These are phyloP conservation scores for Lethrus apterus DNA, from an alignment of 1,140 invertebrate genomes.

Conservation along the genomic window DNA sequence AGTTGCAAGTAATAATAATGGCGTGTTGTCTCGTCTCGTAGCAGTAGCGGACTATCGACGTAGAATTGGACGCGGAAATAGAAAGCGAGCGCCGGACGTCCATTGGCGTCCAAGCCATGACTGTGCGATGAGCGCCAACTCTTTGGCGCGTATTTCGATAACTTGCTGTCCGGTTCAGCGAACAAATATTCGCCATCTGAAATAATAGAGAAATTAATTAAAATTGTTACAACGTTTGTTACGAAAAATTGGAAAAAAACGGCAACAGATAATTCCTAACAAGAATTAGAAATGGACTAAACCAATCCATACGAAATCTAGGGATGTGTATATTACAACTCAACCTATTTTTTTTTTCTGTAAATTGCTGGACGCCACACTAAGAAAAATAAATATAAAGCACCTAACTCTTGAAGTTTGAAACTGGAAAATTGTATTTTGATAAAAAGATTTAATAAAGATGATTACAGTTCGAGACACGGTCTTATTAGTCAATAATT, in stretches of 20 bases:
- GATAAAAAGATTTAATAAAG: no score
- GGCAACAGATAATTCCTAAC: background rate
- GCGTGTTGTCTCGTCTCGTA: conserved; percentile 82
- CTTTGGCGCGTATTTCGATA: conserved; percentile 93
- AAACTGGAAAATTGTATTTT: no score
- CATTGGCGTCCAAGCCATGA: conserved; percentile 83
- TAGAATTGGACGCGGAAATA: conserved; percentile 93
- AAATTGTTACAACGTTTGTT: no score
- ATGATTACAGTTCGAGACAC: no score
- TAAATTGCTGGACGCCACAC: no score
- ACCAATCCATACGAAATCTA: no score
- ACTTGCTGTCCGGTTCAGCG: conserved; percentile 85
- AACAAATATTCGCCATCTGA: conserved; percentile 92
- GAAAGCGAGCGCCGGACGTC: conserved; percentile 79
- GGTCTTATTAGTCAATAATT: no score
- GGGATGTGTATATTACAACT: no score
- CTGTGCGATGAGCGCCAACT: conserved; percentile 89
- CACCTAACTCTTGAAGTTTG: no score
- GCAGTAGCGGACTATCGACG: conserved; percentile 77
- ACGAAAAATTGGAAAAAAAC: background rate
- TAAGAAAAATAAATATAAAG: no score
- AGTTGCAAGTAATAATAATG: conserved; percentile 93
- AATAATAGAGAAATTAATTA: conserved; percentile 44
- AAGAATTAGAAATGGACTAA: no score
- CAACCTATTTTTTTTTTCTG: no score